These are phyloP conservation scores for Paraescarpia echinospica DNA, from an alignment of 1,140 invertebrate genomes.

Conservation along the genomic window DNA sequence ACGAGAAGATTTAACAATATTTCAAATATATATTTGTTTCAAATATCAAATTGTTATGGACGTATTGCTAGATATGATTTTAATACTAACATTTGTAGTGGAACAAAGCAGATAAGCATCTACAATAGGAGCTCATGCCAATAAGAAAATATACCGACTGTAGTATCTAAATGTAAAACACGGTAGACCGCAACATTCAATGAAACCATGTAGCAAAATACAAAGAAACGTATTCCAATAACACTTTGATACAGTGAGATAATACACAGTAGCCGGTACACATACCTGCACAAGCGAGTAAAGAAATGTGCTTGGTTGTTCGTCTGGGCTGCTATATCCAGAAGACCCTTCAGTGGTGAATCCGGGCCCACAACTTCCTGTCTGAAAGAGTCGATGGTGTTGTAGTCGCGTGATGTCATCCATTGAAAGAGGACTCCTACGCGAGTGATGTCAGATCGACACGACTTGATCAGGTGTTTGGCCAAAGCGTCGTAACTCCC, in stretches of 20 bases:
- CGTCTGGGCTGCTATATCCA: slow-evolving; percentile 45
- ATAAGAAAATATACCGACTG: neutral
- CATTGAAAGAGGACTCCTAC: slow-evolving; percentile 49
- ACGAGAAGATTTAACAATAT: neutral
- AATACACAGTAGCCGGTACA: neutral
- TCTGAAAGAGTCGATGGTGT: slow-evolving; percentile 33
- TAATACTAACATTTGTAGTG: neutral
- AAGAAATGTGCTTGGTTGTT: slow-evolving; percentile 52
- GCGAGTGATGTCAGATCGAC: slow-evolving; percentile 38
- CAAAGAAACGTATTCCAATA: neutral
- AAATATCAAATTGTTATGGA: neutral
- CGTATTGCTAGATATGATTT: neutral
- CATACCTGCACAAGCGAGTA: slow-evolving; percentile 47
- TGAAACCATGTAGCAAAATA: neutral
- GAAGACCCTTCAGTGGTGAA: slow-evolving; percentile 48
- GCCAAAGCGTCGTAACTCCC: neutral
- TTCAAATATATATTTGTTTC: too few relatives aligned
- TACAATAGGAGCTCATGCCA: neutral
- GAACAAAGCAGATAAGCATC: neutral
- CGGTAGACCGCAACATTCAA: too few relatives aligned
- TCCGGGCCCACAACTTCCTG: neutral
- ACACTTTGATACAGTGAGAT: neutral
- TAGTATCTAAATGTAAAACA: too few relatives aligned
- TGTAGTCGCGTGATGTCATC: slow-evolving; percentile 50
- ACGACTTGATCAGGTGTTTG: neutral